Conservation (phyloP, 2,888 invertebrate species). For the Saturnia pavonia region DNA sequence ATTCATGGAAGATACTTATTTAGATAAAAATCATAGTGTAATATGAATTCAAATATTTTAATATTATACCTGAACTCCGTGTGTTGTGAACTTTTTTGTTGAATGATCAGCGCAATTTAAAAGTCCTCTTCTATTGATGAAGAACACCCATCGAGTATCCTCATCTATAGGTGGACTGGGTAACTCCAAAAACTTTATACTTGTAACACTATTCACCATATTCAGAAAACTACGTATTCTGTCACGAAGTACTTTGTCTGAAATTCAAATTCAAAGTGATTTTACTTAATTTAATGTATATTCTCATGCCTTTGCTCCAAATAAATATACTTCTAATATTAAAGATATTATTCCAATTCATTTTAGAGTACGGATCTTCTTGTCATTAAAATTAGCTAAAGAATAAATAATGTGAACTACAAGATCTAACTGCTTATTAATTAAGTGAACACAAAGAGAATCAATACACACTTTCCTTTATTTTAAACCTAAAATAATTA, state of each 20-base stretch:
- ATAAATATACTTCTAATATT: neutral
- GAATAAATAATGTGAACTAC: neutral
- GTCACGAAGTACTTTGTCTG: constrained; percentile 64
- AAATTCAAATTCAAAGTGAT: neutral
- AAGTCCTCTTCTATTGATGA: constrained; percentile 56
- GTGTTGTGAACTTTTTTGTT: constrained; percentile 46
- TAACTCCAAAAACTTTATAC: constrained; percentile 55
- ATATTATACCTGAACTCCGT: constrained; percentile 58
- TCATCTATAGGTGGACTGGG: constrained; percentile 48
- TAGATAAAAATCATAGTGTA: no score
- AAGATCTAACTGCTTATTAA: neutral
- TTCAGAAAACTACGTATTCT: constrained; percentile 54
- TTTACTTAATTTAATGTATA: neutral
- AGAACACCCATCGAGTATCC: constrained; percentile 57
- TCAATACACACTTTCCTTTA: neutral
- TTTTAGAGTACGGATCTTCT: neutral
- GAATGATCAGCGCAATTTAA: constrained; percentile 56
- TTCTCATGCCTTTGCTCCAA: neutral
- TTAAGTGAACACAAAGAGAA: neutral
- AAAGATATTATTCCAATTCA: neutral
- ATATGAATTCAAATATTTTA: neutral
- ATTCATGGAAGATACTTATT: no score
- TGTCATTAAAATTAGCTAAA: neutral
- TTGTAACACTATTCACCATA: constrained; percentile 41
- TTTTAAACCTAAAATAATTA: neutral